These are phyloP conservation scores for Theonella swinhoei DNA, from an alignment of 37 sponge, comb jelly and placozoan genomes.

Conservation along the genomic window DNA sequence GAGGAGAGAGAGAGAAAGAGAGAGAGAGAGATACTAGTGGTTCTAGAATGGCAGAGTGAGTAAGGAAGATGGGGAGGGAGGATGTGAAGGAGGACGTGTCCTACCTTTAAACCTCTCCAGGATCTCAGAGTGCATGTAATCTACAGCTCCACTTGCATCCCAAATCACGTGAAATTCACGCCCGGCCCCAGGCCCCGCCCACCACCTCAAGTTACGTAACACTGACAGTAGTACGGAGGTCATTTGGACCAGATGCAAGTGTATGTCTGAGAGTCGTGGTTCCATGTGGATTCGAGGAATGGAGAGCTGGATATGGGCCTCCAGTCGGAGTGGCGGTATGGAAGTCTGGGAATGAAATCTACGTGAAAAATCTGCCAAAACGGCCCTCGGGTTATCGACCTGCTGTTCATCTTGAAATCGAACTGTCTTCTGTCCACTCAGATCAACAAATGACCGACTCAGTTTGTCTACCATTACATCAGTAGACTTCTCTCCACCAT, in stretches of 20 bases:
- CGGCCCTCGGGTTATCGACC: background rate
- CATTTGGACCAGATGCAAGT: slow-evolving; percentile 22
- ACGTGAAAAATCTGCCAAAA: background rate
- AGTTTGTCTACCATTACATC: background rate
- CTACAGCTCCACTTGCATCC: slow-evolving; percentile 28
- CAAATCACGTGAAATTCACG: slow-evolving; percentile 24
- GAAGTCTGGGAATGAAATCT: background rate
- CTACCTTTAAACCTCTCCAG: background rate
- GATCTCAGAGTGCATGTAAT: slow-evolving; percentile 6
- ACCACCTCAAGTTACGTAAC: slow-evolving; percentile 35
- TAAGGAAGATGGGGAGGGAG: background rate
- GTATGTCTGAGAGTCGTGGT: slow-evolving; percentile 53
- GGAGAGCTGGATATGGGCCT: slow-evolving; percentile 47
- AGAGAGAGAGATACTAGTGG: no score
- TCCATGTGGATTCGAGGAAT: slow-evolving; percentile 44
- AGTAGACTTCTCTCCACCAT: background rate
- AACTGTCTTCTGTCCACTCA: background rate
- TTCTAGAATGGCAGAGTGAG: background rate
- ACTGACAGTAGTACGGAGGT: slow-evolving; percentile 26
- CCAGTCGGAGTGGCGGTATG: slow-evolving; percentile 18
- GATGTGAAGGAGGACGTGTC: no score
- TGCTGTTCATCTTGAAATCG: background rate
- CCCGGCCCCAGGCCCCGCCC: slow-evolving; percentile 41
- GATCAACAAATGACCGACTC: background rate
- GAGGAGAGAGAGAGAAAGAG: no score